Evolutionary conservation across 2,888 invertebrate genomes (phyloP), one percentile per base, ranked within the genome.

Genomic region (Ophonus ardosiacus): DNA sequence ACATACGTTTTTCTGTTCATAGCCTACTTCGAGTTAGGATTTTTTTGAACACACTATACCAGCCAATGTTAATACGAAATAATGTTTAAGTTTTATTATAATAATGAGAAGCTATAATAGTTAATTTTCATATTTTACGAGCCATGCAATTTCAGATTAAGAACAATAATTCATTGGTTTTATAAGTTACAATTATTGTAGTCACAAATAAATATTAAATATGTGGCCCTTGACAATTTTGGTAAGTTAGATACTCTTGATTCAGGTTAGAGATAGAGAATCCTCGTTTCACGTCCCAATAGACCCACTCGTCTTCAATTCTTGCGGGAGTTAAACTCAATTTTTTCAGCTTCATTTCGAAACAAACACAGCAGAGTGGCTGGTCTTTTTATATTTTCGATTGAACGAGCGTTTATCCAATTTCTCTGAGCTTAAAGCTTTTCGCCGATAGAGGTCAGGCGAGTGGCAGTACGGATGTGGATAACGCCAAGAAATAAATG

Each of bases 331-430:
- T 8, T 63, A 63, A 63, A 57, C 61, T 81, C 81, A 81, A 81
- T 81, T 81, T 81, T 81, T 81, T 81, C 81, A 18, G 61, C n/a
- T 81, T 81, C 65, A 81, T 43, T 81, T 61, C 65, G 81, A 81
- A 81, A 80, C 80, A 59, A 80, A 63, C 40, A 65, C 38, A 38
- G 7, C 21, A 24, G 17, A 76, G 56, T 78, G 38, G 56, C 56
- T 76, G 18, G 5, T 21, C 76, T 51, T 78, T 71, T 78, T 78
- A 78, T 78, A 21, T 18, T 74, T 43, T 15, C 78, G 31, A 78
- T 74, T 78, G 78, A 74, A 74, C 40, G 68, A 63, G 17, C 40
- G 71, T 18, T 74, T 74, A 74, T 74, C 21, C 71, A 74, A 74
- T 74, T 74, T 74, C 31, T 74, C 43, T 74, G 40, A 13, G 13